Evolutionary conservation across 2,797 vertebrate genomes (phyloP).

Genomic region (Myripristis jacobus): DNA sequence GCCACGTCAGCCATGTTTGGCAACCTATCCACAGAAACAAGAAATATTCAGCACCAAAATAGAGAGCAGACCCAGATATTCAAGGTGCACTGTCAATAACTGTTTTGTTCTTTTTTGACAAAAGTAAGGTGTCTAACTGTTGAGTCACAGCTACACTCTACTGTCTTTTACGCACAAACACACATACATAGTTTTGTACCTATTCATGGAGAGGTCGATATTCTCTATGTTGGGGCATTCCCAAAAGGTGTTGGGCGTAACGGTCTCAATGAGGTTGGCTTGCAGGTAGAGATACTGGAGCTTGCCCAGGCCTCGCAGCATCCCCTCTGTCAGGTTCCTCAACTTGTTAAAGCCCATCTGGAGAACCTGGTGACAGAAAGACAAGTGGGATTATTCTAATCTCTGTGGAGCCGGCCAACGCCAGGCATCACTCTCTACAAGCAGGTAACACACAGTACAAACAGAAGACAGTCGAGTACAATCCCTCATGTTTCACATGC

Average conservation of each 20-base stretch:
- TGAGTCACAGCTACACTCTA: too few species aligned
- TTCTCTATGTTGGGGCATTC: slow-evolving; percentile 97
- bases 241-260: slow-evolving; percentile 96
- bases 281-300: slow-evolving; percentile 99
- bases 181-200: slow-evolving; percentile 47
- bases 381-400: slow-evolving; percentile 81
- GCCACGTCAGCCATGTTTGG: too few species aligned
- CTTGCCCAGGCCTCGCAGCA: slow-evolving; percentile 94
- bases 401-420: slow-evolving; percentile 54
- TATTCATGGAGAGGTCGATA: slow-evolving; percentile 99
- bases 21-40: too few species aligned
- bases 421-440: slow-evolving; percentile 60
- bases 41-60: too few species aligned
- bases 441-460: slow-evolving; percentile 62
- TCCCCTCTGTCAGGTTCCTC: slow-evolving; percentile 96
- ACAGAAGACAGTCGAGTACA: slow-evolving; percentile 58
- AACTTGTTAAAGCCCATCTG: slow-evolving; percentile 98
- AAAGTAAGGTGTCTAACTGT: too few species aligned
- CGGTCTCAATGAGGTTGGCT: slow-evolving; percentile 96
- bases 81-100: too few species aligned
- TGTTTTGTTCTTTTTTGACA: too few species aligned
- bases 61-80: too few species aligned
- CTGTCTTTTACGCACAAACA: not conserved
- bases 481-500: slow-evolving; percentile 65
- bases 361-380: slow-evolving; percentile 88